Evolutionary conservation across 1,140 invertebrate species (phyloP), one percentile per base, ranked within the genome.

Genomic region (Campoletis sonorensis): DNA sequence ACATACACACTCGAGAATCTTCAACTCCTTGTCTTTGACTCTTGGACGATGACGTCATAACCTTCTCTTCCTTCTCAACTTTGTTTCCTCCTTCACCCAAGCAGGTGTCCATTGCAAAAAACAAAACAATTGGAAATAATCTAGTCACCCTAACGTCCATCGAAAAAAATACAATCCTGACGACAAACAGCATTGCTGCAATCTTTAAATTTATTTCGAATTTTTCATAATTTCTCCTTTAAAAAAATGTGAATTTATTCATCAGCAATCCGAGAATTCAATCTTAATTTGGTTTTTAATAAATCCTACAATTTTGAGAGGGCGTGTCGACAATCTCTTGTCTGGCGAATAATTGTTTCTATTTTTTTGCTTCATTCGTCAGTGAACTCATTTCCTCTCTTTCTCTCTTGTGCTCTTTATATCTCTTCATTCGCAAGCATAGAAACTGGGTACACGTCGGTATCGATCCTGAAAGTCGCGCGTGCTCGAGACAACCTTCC

Each of bases 381-480:
- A 10, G 16, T n/a, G 18, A n/a, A 58, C 21, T n/a, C 21, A n/a
- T 58, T 58, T 21, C 21, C 49, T 7, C 5, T 58, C 54, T 58
- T 23, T 58, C 54, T 7, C 54, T 23, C 54, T n/a, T 10, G 18
- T 10, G 18, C 54, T 58, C 54, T 23, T 58, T 23, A 23, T n/a
- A 23, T n/a, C 18, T n/a, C 18, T 58, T 10, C 21, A 18, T 23
- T 58, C 18, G 54, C 54, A 58, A 58, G 21, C 54, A 23, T 58
- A 58, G 18, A 58, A 58, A 58, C 54, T 58, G 21, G 54, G 54
- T 27, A 49, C 64, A 82, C 71, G 78, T 80, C 68, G 73, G 68
- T 90, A 90, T 90, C 88, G 89, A 90, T 90, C 81, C 83, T 26
- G 23, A 23, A 10, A 79, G 79, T 81, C 73, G 88, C 89, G 89